Evolutionary conservation across 2,888 invertebrate genomes (phyloP).

Genomic region (Tigriopus californicus): DNA sequence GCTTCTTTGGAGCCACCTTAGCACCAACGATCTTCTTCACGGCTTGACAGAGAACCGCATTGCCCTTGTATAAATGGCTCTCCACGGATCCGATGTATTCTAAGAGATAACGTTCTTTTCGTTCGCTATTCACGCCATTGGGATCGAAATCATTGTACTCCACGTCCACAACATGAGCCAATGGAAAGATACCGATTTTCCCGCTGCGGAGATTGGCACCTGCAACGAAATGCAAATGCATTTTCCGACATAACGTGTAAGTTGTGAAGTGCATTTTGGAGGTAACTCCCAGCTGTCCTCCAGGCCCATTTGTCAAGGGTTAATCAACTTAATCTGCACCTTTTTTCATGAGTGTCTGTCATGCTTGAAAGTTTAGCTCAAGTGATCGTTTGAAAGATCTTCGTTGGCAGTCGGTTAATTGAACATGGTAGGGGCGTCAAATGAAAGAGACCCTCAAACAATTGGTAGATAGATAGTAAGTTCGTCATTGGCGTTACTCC

Average conservation of each 20-base stretch:
- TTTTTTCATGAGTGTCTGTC: neutral
- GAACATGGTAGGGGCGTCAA: too few relatives aligned
- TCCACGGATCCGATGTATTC: slow-evolving; percentile 93
- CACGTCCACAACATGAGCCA: slow-evolving; percentile 89
- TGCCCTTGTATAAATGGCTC: slow-evolving; percentile 90
- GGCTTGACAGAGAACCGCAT: slow-evolving; percentile 73
- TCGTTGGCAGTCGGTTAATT: too few relatives aligned
- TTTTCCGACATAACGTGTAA: too few relatives aligned
- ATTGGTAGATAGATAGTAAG: too few relatives aligned
- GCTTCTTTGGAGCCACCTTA: slow-evolving; percentile 34
- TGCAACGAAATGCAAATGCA: slow-evolving; percentile 25
- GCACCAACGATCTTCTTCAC: slow-evolving; percentile 56
- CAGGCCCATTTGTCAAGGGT: neutral
- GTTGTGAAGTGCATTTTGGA: neutral
- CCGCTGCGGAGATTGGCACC: slow-evolving; percentile 86
- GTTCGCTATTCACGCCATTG: slow-evolving; percentile 21
- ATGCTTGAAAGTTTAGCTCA: neutral
- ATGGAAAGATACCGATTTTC: slow-evolving; percentile 83
- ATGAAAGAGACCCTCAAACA: too few relatives aligned
- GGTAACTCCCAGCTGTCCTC: neutral
- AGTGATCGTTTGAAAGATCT: neutral
- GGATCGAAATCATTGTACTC: slow-evolving; percentile 92
- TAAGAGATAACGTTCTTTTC: slow-evolving; percentile 44
- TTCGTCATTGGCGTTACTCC: too few relatives aligned
- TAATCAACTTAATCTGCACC: neutral